A percentile compares a stretch with the other conserved stretches of the same genome.
phyloP scores from a whole-genome alignment of 2,888 invertebrate genomes.

The Heliconius sara region DNA sequence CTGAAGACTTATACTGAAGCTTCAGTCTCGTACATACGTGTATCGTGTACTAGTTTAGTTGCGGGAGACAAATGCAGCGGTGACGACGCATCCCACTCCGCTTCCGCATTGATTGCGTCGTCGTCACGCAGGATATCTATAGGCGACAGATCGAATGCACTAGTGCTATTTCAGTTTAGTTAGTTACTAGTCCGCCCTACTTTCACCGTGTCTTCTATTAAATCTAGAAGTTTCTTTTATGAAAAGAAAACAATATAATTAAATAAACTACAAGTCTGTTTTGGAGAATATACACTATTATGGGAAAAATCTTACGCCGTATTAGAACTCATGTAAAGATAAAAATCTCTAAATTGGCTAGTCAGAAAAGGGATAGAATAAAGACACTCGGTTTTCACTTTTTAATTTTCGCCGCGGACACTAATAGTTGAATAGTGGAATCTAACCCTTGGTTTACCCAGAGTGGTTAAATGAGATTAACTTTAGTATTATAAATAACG shows the following conservation, averaged over 20 bases:
- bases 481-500: neutral
- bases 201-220: constrained; percentile 11
- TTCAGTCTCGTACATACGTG: constrained; percentile 7
- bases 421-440: neutral
- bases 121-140: constrained; percentile 75
- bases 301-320: neutral
- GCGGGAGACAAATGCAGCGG: constrained; percentile 58
- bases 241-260: neutral
- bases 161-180: constrained; percentile 47
- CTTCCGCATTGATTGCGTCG: constrained; percentile 79
- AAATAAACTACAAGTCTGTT: neutral
- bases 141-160: constrained; percentile 55
- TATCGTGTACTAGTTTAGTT: constrained; percentile 38
- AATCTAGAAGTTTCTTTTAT: constrained; percentile 5
- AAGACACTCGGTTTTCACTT: neutral
- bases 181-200: constrained; percentile 36
- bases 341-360: no score
- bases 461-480: neutral
- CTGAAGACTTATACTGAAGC: constrained; percentile 2
- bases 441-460: neutral
- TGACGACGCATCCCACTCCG: constrained; percentile 75
- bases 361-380: no score
- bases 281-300: neutral
- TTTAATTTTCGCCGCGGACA: neutral
- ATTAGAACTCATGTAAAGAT: neutral